A percentile compares a stretch with the other conserved stretches of the same genome.
Evolutionary conservation across 2,888 invertebrate species (phyloP).

Genomic region (Scaptomyza polygonia): DNA sequence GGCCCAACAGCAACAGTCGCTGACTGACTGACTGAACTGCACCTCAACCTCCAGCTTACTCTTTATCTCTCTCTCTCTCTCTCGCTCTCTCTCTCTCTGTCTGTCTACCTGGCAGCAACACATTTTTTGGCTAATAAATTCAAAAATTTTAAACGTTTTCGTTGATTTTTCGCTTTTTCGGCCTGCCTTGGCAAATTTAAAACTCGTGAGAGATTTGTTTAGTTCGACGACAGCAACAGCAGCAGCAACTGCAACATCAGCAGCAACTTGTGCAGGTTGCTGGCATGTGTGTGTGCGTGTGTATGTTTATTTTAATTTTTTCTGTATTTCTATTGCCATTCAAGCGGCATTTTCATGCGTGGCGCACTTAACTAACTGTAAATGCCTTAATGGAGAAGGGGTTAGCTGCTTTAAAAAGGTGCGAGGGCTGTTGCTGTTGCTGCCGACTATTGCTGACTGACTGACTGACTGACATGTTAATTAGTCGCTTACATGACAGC

Average conservation of each 20-base stretch:
- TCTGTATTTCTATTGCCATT: conserved; percentile 36
- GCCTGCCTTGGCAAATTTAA: conserved; percentile 71
- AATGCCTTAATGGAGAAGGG: conserved; percentile 21
- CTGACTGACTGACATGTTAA: conserved; percentile 79
- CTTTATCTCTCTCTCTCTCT: not conserved
- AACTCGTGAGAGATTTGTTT: conserved; percentile 79
- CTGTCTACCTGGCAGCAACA: conserved; percentile 18
- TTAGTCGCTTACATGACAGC: conserved; percentile 82
- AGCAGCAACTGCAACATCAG: conserved; percentile 3
- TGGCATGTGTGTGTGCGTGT: conserved; percentile 10
- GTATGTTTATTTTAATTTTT: not conserved
- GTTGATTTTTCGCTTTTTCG: conserved; percentile 52
- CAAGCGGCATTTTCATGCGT: conserved; percentile 34
- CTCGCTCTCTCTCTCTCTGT: not conserved
- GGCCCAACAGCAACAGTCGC: conserved; percentile 32
- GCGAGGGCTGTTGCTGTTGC: conserved; percentile 22
- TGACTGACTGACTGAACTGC: conserved; percentile 34
- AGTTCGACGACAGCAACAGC: conserved; percentile 36
- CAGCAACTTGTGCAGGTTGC: conserved; percentile 44
- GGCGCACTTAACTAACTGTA: conserved; percentile 39
- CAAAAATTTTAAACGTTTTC: conserved; percentile 76
- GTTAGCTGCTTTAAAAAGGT: conserved; percentile 4
- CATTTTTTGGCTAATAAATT: conserved; percentile 77
- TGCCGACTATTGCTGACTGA: conserved; percentile 21
- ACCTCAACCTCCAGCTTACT: not conserved